phyloP scores from a whole-genome alignment of 1,140 invertebrate genomes.

The Lethrus apterus region DNA sequence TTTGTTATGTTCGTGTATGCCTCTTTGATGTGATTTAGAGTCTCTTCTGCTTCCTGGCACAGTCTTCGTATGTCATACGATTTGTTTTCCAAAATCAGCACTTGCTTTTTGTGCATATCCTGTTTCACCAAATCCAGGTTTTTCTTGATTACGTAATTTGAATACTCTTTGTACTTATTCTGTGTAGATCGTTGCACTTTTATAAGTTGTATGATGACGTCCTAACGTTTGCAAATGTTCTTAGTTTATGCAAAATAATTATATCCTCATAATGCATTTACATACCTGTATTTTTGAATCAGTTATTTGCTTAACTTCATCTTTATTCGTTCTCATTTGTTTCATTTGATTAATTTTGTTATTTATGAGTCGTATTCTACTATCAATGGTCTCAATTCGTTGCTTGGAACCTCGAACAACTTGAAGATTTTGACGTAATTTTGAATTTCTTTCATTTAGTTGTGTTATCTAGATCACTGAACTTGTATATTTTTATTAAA shows the following conservation, averaged over 20 bases:
- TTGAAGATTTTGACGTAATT: constrained; percentile 10
- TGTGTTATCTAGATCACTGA: constrained; percentile 8
- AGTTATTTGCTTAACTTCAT: background rate
- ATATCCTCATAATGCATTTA: background rate
- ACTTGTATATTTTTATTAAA: too few relatives aligned
- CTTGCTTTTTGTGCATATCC: constrained; percentile 9
- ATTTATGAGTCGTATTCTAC: constrained; percentile 17
- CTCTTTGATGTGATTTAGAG: constrained; percentile 27
- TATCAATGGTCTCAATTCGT: constrained; percentile 16
- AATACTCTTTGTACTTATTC: constrained; percentile 7
- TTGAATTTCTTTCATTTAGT: constrained; percentile 5
- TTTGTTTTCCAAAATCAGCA: constrained; percentile 39
- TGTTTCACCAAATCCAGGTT: background rate
- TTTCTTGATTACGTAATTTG: background rate
- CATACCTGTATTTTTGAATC: background rate
- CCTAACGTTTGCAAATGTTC: too few relatives aligned
- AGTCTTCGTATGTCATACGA: constrained; percentile 18
- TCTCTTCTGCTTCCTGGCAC: constrained; percentile 30
- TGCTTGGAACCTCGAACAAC: constrained; percentile 10
- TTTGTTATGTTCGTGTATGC: constrained; percentile 34
- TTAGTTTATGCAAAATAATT: background rate
- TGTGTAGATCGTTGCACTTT: too few relatives aligned
- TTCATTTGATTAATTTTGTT: constrained; percentile 8
- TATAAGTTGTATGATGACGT: too few relatives aligned
- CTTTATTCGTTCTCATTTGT: too few relatives aligned